A percentile compares a stretch with the other conserved stretches of the same genome.
phyloP scores from a whole-genome alignment of 2,888 invertebrate genomes.

The Dicyrtoma fusca region DNA sequence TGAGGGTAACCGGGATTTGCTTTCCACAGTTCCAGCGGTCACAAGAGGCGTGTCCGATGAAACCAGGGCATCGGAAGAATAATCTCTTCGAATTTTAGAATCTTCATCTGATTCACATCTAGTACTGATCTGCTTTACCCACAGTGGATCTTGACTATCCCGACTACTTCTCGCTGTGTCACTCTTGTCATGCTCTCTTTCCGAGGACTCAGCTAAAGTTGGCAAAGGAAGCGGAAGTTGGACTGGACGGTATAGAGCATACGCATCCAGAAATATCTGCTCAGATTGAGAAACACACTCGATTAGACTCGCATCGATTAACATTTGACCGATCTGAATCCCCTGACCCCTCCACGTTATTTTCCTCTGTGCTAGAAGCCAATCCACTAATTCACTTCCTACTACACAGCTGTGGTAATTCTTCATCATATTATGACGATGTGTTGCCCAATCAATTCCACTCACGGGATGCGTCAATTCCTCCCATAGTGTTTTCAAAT shows the following conservation, averaged over 20 bases:
- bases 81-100: neutral
- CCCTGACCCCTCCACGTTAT: conserved; percentile 75
- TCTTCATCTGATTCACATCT: conserved; percentile 57
- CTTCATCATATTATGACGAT: conserved; percentile 70
- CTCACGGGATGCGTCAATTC: conserved; percentile 65
- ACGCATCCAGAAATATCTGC: conserved; percentile 67
- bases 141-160: conserved; percentile 67
- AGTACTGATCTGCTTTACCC: conserved; percentile 67
- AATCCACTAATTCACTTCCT: conserved; percentile 79
- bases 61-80: neutral
- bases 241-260: conserved; percentile 64
- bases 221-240: conserved; percentile 56
- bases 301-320: conserved; percentile 75
- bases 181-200: conserved; percentile 44
- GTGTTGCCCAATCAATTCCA: conserved; percentile 67
- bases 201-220: conserved; percentile 51
- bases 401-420: conserved; percentile 76
- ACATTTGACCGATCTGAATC: conserved; percentile 74
- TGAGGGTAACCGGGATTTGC: conserved; percentile 59
- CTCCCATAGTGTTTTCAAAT: conserved; percentile 68
- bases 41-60: neutral
- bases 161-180: conserved; percentile 55
- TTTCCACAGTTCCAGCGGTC: neutral
- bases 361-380: conserved; percentile 78
- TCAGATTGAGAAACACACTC: conserved; percentile 66